These are phyloP conservation scores for Alentia gelatinosa DNA, from an alignment of 2,888 invertebrate species.

Conservation along the genomic window DNA sequence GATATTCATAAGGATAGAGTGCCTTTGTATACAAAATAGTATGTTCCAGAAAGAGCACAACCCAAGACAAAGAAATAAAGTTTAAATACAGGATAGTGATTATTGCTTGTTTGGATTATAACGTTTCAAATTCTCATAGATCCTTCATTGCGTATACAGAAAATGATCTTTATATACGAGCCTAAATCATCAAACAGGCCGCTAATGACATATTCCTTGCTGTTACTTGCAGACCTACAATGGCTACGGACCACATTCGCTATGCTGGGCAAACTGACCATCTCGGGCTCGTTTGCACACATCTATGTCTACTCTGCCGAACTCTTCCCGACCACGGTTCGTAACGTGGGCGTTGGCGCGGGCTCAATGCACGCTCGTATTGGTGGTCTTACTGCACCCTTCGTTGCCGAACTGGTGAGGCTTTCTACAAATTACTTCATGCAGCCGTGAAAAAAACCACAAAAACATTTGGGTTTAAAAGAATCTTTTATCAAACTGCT, in stretches of 20 bases:
- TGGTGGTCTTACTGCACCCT: constrained; percentile 92
- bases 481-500: background rate
- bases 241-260: constrained; percentile 36
- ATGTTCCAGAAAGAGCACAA: too few species aligned
- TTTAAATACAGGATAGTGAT: too few species aligned
- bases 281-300: constrained; percentile 90
- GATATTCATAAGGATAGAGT: too few species aligned
- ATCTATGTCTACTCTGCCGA: constrained; percentile 94
- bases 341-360: constrained; percentile 91
- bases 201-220: too few species aligned
- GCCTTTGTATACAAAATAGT: background rate
- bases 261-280: constrained; percentile 87
- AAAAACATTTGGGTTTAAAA: background rate
- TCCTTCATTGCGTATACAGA: too few species aligned
- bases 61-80: too few species aligned
- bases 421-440: too few species aligned
- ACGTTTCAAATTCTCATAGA: too few species aligned
- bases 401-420: constrained; percentile 83
- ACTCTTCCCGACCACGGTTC: constrained; percentile 91
- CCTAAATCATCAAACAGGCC: too few species aligned
- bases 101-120: too few species aligned
- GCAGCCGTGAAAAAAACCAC: too few species aligned
- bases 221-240: background rate
- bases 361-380: constrained; percentile 92
- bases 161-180: too few species aligned